Evolutionary conservation across 2,888 invertebrate species (phyloP).

Genomic region (Eupithecia subumbrata): DNA sequence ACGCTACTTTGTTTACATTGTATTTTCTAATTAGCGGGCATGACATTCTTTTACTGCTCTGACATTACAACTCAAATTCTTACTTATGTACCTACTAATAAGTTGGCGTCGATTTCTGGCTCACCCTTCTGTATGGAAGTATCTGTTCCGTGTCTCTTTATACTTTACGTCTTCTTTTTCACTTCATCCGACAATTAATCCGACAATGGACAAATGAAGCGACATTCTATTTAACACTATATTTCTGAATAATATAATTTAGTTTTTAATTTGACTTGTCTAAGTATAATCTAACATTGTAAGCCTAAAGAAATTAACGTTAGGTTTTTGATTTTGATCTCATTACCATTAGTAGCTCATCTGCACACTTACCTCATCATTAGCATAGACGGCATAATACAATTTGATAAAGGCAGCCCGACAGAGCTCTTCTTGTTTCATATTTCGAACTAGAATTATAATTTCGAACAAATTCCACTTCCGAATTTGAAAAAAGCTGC

Average conservation of each 20-base stretch:
- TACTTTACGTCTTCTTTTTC: too few relatives aligned
- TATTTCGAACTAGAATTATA: constrained; percentile 2
- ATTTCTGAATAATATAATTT: neutral
- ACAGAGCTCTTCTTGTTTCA: neutral
- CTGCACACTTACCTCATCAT: neutral
- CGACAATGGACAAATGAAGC: too few relatives aligned
- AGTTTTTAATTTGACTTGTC: neutral
- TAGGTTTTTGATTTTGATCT: neutral
- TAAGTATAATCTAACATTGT: neutral
- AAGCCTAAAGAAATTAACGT: neutral
- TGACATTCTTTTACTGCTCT: neutral
- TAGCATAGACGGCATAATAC: neutral
- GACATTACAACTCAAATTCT: neutral
- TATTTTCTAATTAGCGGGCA: constrained; percentile 1
- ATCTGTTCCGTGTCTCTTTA: too few relatives aligned
- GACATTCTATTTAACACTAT: neutral
- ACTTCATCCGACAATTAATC: too few relatives aligned
- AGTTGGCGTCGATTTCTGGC: neutral
- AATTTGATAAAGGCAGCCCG: neutral
- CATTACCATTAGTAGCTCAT: neutral
- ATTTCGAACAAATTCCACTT: constrained; percentile 28
- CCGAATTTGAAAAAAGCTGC: constrained; percentile 30
- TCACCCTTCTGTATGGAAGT: neutral
- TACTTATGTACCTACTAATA: neutral
- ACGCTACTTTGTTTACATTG: neutral